Evolutionary conservation across 2,797 vertebrate genomes (phyloP).

Genomic region (Anguilla anguilla): DNA sequence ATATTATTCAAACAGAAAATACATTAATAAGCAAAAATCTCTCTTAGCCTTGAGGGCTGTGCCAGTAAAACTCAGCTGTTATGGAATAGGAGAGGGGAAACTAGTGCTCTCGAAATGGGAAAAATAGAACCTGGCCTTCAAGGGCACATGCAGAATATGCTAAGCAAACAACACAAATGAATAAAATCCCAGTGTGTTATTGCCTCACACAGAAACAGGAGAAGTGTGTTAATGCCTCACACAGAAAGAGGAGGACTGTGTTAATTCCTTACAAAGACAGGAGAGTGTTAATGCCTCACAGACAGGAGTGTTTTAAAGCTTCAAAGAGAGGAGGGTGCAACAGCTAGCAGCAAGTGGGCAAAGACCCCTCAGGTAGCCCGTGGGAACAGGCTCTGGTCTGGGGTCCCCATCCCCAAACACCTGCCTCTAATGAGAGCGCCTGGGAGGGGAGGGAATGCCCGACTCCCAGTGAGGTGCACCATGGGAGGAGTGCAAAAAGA

Average conservation of each 20-base stretch:
- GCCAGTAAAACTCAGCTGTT: not conserved
- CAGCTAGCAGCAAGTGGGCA: not conserved
- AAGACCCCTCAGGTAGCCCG: not conserved
- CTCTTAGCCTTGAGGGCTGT: not conserved
- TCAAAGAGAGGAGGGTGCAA: not conserved
- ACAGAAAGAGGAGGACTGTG: not conserved
- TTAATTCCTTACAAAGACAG: not conserved
- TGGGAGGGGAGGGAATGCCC: not conserved
- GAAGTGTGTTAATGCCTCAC: not conserved
- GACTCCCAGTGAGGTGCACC: not conserved
- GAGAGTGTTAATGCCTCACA: not conserved
- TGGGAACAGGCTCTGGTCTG: not conserved
- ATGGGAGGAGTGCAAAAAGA: not conserved
- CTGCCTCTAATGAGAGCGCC: conserved; percentile 11
- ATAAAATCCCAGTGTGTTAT: too few species aligned
- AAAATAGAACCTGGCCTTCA: not conserved
- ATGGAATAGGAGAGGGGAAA: not conserved
- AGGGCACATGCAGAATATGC: not conserved
- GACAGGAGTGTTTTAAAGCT: too few species aligned
- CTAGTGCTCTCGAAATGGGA: not conserved
- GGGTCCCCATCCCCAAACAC: too few species aligned
- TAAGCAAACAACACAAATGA: not conserved
- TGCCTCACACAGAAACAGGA: not conserved
- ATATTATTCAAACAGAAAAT: not conserved
- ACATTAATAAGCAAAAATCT: not conserved